These are phyloP conservation scores for Apodemia mormo DNA, from an alignment of 2,888 invertebrate species.

Conservation along the genomic window DNA sequence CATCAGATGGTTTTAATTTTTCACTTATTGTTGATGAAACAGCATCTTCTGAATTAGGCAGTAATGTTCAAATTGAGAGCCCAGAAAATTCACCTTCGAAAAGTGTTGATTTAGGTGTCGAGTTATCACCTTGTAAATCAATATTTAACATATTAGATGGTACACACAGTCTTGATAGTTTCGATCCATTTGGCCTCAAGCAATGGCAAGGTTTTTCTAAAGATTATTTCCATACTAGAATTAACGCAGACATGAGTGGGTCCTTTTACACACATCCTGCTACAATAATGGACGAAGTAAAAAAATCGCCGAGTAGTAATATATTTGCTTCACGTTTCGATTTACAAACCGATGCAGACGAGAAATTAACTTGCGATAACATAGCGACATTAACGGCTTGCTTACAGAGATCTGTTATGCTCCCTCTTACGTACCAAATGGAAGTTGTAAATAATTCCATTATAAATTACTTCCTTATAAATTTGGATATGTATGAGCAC, in stretches of 20 bases:
- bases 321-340: conserved; percentile 59
- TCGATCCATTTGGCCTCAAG: conserved; percentile 72
- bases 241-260: conserved; percentile 47
- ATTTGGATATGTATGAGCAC: conserved; percentile 86
- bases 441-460: conserved; percentile 87
- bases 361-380: conserved; percentile 61
- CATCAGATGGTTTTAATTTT: conserved; percentile 68
- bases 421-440: conserved; percentile 86
- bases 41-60: conserved; percentile 48
- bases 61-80: conserved; percentile 41
- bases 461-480: conserved; percentile 85
- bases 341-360: conserved; percentile 50
- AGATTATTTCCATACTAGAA: conserved; percentile 55
- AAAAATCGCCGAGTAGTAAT: conserved; percentile 66
- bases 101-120: conserved; percentile 36
- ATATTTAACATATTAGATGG: conserved; percentile 75
- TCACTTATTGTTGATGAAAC: conserved; percentile 61
- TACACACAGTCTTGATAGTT: conserved; percentile 66
- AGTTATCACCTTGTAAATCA: conserved; percentile 46
- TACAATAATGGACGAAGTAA: conserved; percentile 65
- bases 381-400: conserved; percentile 81
- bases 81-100: conserved; percentile 56
- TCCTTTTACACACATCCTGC: conserved; percentile 65
- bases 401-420: conserved; percentile 84
- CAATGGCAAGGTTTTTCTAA: conserved; percentile 50